These are phyloP conservation scores for Boloria euphrosyne DNA, from an alignment of 2,888 invertebrate species.

Conservation along the genomic window DNA sequence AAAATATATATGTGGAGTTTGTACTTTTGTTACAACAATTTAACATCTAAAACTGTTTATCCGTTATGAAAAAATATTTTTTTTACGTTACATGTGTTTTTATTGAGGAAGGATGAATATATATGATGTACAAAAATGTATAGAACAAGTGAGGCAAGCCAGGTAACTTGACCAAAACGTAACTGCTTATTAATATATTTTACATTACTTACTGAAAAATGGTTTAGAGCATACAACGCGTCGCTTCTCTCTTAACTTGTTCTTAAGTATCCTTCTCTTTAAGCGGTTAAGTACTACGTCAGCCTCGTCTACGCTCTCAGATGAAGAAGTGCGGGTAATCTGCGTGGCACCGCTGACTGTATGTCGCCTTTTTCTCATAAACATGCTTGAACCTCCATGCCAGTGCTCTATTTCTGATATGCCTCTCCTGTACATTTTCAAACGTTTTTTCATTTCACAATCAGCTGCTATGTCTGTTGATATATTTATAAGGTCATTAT, in stretches of 20 bases:
- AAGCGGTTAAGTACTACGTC: slow-evolving; percentile 76
- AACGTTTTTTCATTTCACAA: slow-evolving; percentile 74
- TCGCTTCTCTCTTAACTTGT: slow-evolving; percentile 75
- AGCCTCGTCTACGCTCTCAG: slow-evolving; percentile 79
- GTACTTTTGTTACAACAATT: too few relatives aligned
- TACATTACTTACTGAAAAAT: slow-evolving; percentile 61
- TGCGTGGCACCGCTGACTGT: slow-evolving; percentile 62
- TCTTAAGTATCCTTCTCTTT: slow-evolving; percentile 77
- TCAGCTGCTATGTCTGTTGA: slow-evolving; percentile 70
- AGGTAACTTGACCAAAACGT: too few relatives aligned
- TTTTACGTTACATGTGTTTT: too few relatives aligned
- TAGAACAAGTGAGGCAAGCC: neutral
- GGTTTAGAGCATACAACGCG: slow-evolving; percentile 63
- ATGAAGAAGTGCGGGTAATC: slow-evolving; percentile 68
- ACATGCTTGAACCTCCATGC: slow-evolving; percentile 52
- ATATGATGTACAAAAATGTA: neutral
- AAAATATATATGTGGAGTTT: too few relatives aligned
- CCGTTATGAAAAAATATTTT: too few relatives aligned
- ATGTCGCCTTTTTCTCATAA: slow-evolving; percentile 65
- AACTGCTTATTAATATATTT: too few relatives aligned
- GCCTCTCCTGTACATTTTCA: slow-evolving; percentile 78
- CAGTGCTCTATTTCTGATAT: slow-evolving; percentile 70
- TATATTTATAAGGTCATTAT: slow-evolving; percentile 70
- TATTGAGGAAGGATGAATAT: neutral
- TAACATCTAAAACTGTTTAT: too few relatives aligned